These are phyloP conservation scores for Grammomys surdaster DNA, from an alignment of 2,113 vertebrate genomes.

Conservation along the genomic window DNA sequence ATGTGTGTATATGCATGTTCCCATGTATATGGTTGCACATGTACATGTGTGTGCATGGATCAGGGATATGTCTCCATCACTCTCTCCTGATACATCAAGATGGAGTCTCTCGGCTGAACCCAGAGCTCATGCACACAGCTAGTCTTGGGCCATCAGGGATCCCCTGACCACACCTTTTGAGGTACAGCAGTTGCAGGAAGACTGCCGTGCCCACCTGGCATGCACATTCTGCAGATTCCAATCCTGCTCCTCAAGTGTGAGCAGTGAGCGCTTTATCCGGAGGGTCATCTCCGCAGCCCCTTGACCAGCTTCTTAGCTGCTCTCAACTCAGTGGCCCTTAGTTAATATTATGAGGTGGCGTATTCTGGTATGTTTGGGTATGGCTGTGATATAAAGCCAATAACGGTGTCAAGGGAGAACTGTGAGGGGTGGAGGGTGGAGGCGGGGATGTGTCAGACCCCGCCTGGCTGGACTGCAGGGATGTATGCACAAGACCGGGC, in stretches of 20 bases:
- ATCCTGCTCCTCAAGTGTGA: not conserved
- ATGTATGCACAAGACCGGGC: rapidly evolving
- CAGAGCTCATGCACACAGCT: not conserved
- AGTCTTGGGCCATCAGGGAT: not conserved
- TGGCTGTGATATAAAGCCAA: not conserved
- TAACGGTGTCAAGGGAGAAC: not conserved
- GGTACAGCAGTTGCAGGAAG: not conserved
- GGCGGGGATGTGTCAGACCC: not conserved
- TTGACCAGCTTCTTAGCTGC: not conserved
- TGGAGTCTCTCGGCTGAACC: not conserved
- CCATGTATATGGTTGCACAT: not conserved
- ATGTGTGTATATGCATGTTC: not conserved
- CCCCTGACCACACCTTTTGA: not conserved
- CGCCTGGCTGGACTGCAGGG: not conserved
- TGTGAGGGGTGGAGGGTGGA: not conserved
- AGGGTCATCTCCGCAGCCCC: no score
- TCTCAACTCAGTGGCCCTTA: not conserved
- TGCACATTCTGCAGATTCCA: not conserved
- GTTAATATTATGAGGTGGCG: not conserved
- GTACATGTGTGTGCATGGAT: not conserved
- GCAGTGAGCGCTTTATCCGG: not conserved
- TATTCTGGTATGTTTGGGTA: not conserved
- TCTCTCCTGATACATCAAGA: no score
- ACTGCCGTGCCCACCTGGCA: not conserved
- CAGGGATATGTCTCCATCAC: not conserved